phyloP scores from a whole-genome alignment of 1,140 invertebrate genomes.

The Daktulosphaira vitifoliae region DNA sequence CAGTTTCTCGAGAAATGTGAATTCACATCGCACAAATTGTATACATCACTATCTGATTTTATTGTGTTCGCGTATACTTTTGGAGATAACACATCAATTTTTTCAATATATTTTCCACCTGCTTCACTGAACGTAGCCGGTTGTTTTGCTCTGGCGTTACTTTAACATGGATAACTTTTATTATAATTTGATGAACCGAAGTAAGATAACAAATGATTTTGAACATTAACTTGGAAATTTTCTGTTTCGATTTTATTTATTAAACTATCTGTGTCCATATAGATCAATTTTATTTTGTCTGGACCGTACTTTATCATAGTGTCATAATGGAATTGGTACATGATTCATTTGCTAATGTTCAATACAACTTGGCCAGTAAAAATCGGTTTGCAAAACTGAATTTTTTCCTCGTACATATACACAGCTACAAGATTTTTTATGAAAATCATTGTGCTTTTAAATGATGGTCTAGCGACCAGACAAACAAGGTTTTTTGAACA shows the following conservation, averaged over 20 bases:
- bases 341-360: conserved; percentile 29
- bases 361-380: conserved; percentile 34
- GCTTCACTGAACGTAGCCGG: neutral
- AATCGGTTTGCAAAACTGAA: conserved; percentile 32
- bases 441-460: neutral
- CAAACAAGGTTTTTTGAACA: neutral
- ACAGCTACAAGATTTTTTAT: conserved; percentile 1
- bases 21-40: no score
- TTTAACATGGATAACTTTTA: neutral
- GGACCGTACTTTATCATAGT: conserved; percentile 1
- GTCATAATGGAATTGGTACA: conserved; percentile 35
- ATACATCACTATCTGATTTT: no score
- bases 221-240: neutral
- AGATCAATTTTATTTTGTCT: neutral
- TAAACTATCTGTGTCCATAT: neutral
- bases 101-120: neutral
- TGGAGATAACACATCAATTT: neutral
- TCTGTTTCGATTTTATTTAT: neutral
- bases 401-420: conserved; percentile 3
- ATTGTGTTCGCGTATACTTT: neutral
- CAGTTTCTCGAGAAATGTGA: no score
- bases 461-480: neutral
- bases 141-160: neutral
- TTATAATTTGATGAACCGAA: neutral
- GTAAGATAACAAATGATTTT: neutral